Conservation (phyloP, 2,797 vertebrate genomes). For the Gadopsis bispinosus region DNA sequence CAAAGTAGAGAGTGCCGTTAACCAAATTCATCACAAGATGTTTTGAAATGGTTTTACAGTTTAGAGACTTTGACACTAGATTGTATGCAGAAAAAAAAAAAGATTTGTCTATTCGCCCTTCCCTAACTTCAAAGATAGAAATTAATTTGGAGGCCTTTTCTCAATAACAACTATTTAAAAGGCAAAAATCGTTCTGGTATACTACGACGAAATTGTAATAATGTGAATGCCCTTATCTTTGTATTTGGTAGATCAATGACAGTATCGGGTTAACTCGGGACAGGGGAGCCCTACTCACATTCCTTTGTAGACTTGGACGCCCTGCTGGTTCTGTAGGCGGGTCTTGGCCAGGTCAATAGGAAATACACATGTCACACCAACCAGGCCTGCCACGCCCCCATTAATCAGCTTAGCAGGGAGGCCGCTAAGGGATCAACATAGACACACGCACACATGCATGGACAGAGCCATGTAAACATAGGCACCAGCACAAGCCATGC, state of each 20-base stretch:
- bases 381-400: conserved; percentile 91
- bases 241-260: conserved; percentile 8
- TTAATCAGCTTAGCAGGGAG: conserved; percentile 93
- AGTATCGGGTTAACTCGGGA: conserved; percentile 13
- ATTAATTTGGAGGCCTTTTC: neutral
- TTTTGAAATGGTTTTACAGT: neutral
- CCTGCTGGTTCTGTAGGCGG: conserved; percentile 93
- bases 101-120: neutral
- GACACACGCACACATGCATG: conserved; percentile 64
- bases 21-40: neutral
- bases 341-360: conserved; percentile 95
- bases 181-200: neutral
- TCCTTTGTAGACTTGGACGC: conserved; percentile 87
- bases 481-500: conserved; percentile 20
- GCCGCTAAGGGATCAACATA: conserved; percentile 81
- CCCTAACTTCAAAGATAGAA: neutral
- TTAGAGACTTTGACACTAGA: neutral
- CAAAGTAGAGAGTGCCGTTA: conserved; percentile 10
- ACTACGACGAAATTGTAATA: neutral
- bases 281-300: conserved; percentile 85
- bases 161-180: neutral
- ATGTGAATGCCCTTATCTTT: conserved; percentile 5
- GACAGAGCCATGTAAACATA: conserved; percentile 51
- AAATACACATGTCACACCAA: conserved; percentile 93
- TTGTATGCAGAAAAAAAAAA: neutral